Conservation (phyloP, 2,113 vertebrate species). For the Sarotherodon lohbergeri region DNA sequence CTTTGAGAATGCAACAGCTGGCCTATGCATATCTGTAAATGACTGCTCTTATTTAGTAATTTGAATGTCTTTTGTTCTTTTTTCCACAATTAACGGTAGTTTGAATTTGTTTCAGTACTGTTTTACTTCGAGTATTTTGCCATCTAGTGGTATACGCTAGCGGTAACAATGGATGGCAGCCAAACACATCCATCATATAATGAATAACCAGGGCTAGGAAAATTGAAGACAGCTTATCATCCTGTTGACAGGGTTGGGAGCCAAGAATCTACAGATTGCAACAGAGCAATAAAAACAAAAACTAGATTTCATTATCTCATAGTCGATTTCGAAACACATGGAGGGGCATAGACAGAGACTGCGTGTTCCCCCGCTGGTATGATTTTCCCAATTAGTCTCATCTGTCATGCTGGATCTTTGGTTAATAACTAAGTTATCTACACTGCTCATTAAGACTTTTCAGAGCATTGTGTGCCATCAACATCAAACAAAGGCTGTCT, state of each 20-base stretch:
- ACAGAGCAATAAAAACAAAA: constrained; percentile 4
- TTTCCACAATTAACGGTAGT: not conserved
- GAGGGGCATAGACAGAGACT: not conserved
- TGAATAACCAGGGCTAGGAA: constrained; percentile 1
- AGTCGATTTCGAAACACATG: not conserved
- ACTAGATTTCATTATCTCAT: not conserved
- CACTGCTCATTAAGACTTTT: constrained; percentile 43
- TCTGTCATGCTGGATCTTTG: constrained; percentile 6
- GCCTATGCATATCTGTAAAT: not conserved
- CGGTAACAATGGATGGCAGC: not conserved
- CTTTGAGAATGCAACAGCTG: not conserved
- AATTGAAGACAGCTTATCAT: not conserved
- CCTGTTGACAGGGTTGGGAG: not conserved
- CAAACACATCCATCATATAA: constrained; percentile 15
- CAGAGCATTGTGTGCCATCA: constrained; percentile 22
- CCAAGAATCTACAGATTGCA: constrained; percentile 4
- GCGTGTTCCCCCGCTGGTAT: constrained; percentile 3
- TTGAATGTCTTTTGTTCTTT: not conserved
- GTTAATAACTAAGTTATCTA: constrained; percentile 50
- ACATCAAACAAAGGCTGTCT: constrained; percentile 34
- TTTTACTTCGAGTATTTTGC: not conserved
- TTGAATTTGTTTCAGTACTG: not conserved
- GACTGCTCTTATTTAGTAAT: not conserved
- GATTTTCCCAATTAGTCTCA: constrained; percentile 33
- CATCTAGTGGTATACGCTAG: not conserved